A percentile compares a stretch with the other conserved stretches of the same genome.
These are phyloP conservation scores for Pandemis cinnamomeana DNA, from an alignment of 2,888 invertebrate genomes.

Conservation along the genomic window DNA sequence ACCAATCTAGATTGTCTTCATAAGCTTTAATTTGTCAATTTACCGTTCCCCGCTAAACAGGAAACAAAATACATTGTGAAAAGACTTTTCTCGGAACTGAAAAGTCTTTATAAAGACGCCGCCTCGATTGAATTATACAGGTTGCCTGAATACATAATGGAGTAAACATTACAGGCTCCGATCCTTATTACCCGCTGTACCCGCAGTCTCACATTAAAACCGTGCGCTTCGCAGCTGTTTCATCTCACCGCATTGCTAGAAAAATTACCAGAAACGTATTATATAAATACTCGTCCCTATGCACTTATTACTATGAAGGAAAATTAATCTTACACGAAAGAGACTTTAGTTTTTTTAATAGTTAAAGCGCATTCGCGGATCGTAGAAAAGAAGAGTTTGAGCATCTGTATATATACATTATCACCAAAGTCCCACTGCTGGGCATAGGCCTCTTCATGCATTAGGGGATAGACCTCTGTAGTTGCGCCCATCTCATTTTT, in stretches of 20 bases:
- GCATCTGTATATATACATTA: no score
- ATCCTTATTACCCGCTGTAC: slow-evolving; percentile 5
- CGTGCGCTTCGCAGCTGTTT: background rate
- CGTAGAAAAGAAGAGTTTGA: no score
- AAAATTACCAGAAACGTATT: background rate
- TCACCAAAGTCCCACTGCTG: no score
- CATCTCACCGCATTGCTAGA: background rate
- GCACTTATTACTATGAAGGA: no score
- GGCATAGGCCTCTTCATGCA: no score
- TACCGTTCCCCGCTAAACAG: slow-evolving; percentile 1
- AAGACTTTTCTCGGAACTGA: slow-evolving; percentile 8
- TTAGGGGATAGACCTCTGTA: no score
- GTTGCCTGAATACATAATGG: slow-evolving; percentile 15
- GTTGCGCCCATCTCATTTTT: no score
- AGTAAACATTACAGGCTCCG: slow-evolving; percentile 10
- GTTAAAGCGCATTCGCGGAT: no score
- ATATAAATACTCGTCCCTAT: no score
- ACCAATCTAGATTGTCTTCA: background rate
- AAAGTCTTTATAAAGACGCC: slow-evolving; percentile 1
- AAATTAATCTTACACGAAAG: no score
- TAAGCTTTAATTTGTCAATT: background rate
- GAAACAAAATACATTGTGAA: slow-evolving; percentile 9
- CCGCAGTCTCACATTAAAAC: background rate
- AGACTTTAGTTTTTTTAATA: no score
- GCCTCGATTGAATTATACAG: slow-evolving; percentile 10